Evolutionary conservation across 2,888 invertebrate genomes (phyloP).

Genomic region (Allacma fusca): DNA sequence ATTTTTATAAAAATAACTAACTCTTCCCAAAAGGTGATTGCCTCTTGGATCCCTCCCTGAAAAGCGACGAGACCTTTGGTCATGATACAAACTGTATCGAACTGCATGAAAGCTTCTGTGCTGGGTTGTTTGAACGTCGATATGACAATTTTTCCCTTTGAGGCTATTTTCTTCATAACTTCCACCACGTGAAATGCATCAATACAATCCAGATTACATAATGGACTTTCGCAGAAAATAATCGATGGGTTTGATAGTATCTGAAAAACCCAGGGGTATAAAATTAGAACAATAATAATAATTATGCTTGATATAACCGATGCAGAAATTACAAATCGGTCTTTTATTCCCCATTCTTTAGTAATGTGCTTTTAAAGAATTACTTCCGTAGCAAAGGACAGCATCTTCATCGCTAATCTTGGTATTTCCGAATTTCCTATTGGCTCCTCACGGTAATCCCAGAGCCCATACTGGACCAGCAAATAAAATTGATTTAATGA

Average conservation of each 20-base stretch:
- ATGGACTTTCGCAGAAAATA: constrained; percentile 18
- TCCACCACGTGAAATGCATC: background rate
- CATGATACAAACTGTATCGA: constrained; percentile 20
- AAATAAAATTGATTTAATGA: no score
- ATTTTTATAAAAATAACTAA: no score
- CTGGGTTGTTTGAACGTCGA: background rate
- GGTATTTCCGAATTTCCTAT: no score
- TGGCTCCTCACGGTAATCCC: no score
- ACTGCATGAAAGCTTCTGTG: background rate
- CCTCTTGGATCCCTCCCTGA: background rate
- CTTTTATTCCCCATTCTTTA: no score
- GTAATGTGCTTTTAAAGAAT: no score
- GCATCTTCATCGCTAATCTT: no score
- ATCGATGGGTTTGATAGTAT: background rate
- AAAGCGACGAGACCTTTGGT: constrained; percentile 14
- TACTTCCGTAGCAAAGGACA: no score
- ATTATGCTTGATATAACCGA: background rate
- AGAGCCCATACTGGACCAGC: no score
- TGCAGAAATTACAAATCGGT: no score
- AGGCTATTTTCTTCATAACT: background rate
- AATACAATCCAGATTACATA: background rate
- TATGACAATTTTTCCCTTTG: constrained; percentile 9
- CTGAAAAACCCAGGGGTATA: background rate
- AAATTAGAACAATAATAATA: background rate
- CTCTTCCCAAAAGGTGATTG: background rate